Conservation (phyloP, 2,888 invertebrate genomes). For the Branchinecta sandiegonensis region DNA sequence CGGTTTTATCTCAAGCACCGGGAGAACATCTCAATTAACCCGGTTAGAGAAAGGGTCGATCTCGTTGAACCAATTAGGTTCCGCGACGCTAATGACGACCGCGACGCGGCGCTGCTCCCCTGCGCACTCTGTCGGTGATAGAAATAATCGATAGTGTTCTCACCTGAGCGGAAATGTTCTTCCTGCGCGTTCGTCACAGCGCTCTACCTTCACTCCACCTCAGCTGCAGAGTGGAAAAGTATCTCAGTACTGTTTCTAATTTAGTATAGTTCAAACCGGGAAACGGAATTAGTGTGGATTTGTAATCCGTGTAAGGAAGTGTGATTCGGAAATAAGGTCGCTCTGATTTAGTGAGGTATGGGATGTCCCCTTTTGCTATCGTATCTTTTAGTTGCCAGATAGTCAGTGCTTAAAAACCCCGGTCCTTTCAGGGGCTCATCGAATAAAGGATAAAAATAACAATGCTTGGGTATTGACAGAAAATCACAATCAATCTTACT, state of each 20-base stretch:
- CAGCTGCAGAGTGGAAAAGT: not conserved
- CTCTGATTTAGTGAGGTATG: no score
- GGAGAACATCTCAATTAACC: no score
- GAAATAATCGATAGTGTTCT: constrained; percentile 12
- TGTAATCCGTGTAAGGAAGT: no score
- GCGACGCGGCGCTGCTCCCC: constrained; percentile 6
- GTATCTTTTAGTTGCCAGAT: no score
- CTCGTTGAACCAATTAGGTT: not conserved
- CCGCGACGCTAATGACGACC: not conserved
- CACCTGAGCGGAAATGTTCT: constrained; percentile 15
- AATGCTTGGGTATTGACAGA: no score
- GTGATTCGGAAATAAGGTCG: no score
- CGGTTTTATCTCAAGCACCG: no score
- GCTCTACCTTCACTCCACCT: constrained; percentile 11
- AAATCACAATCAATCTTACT: no score
- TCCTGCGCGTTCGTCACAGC: not conserved
- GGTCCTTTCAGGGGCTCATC: no score
- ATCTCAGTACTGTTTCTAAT: constrained; percentile 12
- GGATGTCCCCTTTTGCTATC: no score
- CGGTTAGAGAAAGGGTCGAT: constrained; percentile 2
- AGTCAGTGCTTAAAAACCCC: no score
- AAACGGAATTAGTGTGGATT: not conserved
- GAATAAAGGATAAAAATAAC: no score
- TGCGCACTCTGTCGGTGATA: not conserved
- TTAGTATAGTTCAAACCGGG: constrained; percentile 7